A percentile compares a stretch with the other conserved stretches of the same genome.
phyloP scores from a whole-genome alignment of 2,888 invertebrate species.

The Sycophila texana region DNA sequence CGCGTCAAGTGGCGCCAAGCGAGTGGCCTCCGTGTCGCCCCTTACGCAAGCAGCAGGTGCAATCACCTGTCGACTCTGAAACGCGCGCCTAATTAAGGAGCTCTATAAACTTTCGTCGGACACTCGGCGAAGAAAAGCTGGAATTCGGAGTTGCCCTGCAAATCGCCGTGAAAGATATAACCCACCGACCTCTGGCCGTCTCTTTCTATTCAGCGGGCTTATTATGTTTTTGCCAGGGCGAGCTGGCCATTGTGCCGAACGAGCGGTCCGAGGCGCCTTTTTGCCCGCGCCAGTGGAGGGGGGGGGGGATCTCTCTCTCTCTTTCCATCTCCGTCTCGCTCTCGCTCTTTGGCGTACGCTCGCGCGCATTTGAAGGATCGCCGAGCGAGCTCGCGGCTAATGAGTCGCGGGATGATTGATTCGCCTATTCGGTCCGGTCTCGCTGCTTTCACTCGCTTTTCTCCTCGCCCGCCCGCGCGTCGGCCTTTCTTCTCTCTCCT shows the following conservation, averaged over 20 bases:
- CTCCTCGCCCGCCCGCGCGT: constrained; percentile 42
- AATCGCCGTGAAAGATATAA: constrained; percentile 9
- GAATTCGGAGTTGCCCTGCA: neutral
- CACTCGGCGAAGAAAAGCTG: neutral
- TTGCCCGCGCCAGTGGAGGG: neutral
- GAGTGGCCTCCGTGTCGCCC: neutral
- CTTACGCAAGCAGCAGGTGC: constrained; percentile 58
- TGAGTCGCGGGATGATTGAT: constrained; percentile 75
- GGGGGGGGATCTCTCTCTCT: constrained; percentile 3
- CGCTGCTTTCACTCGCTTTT: constrained; percentile 65
- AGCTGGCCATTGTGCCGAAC: constrained; percentile 34
- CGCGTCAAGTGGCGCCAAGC: neutral
- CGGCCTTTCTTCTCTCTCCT: constrained; percentile 52
- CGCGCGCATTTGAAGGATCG: constrained; percentile 44
- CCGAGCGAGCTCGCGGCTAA: constrained; percentile 66
- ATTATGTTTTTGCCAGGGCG: constrained; percentile 48
- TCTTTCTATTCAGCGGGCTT: constrained; percentile 18
- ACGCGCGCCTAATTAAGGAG: no score
- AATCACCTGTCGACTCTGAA: constrained; percentile 61
- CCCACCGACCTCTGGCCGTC: neutral
- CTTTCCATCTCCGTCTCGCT: neutral
- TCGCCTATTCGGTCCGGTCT: constrained; percentile 65
- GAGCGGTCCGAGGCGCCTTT: neutral
- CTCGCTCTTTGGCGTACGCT: neutral
- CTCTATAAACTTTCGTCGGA: no score